Base-by-base conservation (phyloP, 2,113 vertebrate genomes). In the Leptobrachium ailaonicum region DNA sequence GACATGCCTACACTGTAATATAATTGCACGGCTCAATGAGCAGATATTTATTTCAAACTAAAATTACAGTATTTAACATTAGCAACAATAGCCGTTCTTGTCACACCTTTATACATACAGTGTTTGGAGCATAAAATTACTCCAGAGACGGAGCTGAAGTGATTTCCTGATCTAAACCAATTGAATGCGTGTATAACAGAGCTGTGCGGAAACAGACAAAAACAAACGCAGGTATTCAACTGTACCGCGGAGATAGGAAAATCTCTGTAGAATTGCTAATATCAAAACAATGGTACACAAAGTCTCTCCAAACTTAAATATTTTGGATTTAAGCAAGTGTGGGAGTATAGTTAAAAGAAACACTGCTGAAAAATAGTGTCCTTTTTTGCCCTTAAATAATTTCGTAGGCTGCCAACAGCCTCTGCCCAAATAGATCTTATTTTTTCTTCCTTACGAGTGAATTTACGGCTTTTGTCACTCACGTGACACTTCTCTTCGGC, bases 121-220 rank as follows among this genome's bases (percentile, higher is more conserved):
- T 47, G 79, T 58, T 20, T 74, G 71, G 79, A 75, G 79, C 79
- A 81, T n/a, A 75, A 81, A 81, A 81, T 81, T 81, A 81, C 79
- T 69, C 79, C 50, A 69, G 79, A 75, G 79, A 75, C 69, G 64
- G 12, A 62, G 53, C 43, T 47, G 32, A 54, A 54, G 70, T 54
- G 66, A 81, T 74, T 81, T 60, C 50, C 64, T 60, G 58, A 74
- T 44, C 54, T 66, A 13, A 80, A 68, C 66, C 41, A 67, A 74
- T 68, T 53, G 53, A 67, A 63, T 50, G 12, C 62, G 67, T 67
- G n/a, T 40, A 62, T 12, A 69, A 75, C 79, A 14, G 63, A 45
- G 78, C 62, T 14, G 60, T 32, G 70, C 47, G 47, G 77, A 42
- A 79, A 73, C 77, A 66, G 32, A 12, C 43, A 42, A 62, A 71